Base-by-base conservation (phyloP, 2,797 vertebrate species). In the Gorsachius magnificus region DNA sequence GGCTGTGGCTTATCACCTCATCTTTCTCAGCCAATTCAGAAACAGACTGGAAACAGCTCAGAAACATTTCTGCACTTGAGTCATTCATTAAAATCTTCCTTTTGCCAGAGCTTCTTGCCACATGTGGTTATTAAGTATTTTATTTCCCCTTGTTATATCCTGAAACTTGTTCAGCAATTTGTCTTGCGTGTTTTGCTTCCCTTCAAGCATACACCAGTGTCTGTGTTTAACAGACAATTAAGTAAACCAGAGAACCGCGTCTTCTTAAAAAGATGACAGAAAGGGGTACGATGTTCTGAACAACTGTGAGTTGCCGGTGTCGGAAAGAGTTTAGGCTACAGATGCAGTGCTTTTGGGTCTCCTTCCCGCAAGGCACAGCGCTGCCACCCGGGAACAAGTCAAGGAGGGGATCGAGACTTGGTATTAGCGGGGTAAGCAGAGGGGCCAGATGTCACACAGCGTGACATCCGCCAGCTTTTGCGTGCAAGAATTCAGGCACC, bases 1-100 rank as follows among this genome's bases (percentile, higher is more conserved):
- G 50, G 26, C 79, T 93, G 91, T 71, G 93, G 93, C 17, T 94
- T 94, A 88, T 95, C 95, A 93, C 86, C 95, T 88, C 91, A 95
- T 94, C 61, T 6, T 46, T 69, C 80, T 81, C 89, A 95, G 65
- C 93, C 93, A 96, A 96, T 95, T 95, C 95, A 36, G 65, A 81
- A 74, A 58, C 56, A 82, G 79, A 24, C 50, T 50, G 53, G 11
- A 57, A 93, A 89, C 94, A 29, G 91, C 93, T 81, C 91, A 77
- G 68, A 53, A 70, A 87, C 88, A 57, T 60, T 77, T 91, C 71
- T 56, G 60, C 74, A 57, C 76, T 92, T 94, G 89, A 97, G 64
- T 97, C 95, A 97, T 81, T 96, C 72, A 87, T 86, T 68, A 69
- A 54, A 88, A 61, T 36, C 61, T 69, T 36, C 33, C 76, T 53